Evolutionary conservation across 2,888 invertebrate genomes (phyloP).

Genomic region (Acronicta aceris): DNA sequence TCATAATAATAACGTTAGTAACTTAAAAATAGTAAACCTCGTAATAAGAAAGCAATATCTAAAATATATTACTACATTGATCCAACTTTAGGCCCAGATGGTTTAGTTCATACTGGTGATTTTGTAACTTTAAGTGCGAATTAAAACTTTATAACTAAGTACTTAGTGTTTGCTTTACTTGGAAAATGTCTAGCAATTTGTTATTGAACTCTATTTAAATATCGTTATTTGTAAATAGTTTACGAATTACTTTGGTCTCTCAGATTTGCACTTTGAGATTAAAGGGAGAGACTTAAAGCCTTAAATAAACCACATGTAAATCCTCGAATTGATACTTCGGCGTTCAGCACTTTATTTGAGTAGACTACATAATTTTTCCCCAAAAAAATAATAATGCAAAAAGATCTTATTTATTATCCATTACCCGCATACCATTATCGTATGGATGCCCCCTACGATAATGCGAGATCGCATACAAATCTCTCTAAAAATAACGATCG

Average conservation of each 20-base stretch:
- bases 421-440: too few relatives aligned
- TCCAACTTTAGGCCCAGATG: slow-evolving; percentile 2
- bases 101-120: slow-evolving; percentile 3
- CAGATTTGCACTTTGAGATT: too few relatives aligned
- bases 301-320: too few relatives aligned
- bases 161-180: neutral
- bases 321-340: too few relatives aligned
- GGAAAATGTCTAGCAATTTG: neutral
- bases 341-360: too few relatives aligned
- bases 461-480: slow-evolving; percentile 24
- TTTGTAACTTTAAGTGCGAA: neutral
- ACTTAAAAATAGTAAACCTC: neutral
- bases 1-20: too few relatives aligned
- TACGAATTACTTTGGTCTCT: too few relatives aligned
- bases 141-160: neutral
- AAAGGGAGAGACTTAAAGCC: too few relatives aligned
- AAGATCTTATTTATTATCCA: neutral
- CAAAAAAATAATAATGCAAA: neutral
- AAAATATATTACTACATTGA: neutral
- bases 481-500: slow-evolving; percentile 19
- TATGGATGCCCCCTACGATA: slow-evolving; percentile 7
- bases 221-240: neutral
- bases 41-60: neutral
- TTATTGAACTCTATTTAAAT: neutral
- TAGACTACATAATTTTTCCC: neutral